Percentiles rank a stretch among this genome's conserved stretches.
Conservation (phyloP, 2,113 vertebrate genomes). For the Clarias macrocephalus region DNA sequence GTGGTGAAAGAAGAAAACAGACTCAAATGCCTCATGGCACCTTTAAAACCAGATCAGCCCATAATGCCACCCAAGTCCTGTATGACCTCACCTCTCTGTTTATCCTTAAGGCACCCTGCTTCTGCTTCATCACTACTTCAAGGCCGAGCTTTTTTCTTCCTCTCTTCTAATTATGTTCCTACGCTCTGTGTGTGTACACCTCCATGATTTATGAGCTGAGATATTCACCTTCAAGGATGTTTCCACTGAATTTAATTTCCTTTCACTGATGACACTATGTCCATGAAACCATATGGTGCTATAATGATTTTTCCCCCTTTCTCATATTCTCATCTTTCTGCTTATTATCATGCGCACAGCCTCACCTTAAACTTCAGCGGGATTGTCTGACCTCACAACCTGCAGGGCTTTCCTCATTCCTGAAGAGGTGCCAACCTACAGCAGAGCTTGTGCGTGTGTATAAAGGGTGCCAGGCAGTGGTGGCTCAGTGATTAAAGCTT, state of each 20-base stretch:
- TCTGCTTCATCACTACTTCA: slow-evolving; percentile 28
- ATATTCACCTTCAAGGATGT: slow-evolving; percentile 39
- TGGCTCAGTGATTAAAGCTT: background rate
- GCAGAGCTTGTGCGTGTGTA: background rate
- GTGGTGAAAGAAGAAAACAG: slow-evolving; percentile 2
- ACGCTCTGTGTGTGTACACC: background rate
- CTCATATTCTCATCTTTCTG: slow-evolving; percentile 1
- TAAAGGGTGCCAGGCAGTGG: background rate
- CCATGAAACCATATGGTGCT: background rate
- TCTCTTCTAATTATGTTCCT: background rate
- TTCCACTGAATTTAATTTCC: slow-evolving; percentile 27
- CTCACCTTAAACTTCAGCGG: background rate
- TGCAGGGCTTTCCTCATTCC: slow-evolving; percentile 7
- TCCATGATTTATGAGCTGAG: slow-evolving; percentile 3
- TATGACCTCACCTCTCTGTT: background rate
- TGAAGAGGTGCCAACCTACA: slow-evolving; percentile 19
- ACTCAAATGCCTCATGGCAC: background rate
- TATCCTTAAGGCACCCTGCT: slow-evolving; percentile 9
- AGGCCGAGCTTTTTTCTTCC: background rate
- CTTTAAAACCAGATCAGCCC: background rate
- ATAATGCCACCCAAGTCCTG: slow-evolving; percentile 12
- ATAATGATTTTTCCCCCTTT: background rate
- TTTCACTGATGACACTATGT: slow-evolving; percentile 27
- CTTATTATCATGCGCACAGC: background rate
- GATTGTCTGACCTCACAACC: slow-evolving; percentile 36